These are phyloP conservation scores for Drosophila teissieri DNA, from an alignment of 1,140 invertebrate genomes.

Conservation along the genomic window DNA sequence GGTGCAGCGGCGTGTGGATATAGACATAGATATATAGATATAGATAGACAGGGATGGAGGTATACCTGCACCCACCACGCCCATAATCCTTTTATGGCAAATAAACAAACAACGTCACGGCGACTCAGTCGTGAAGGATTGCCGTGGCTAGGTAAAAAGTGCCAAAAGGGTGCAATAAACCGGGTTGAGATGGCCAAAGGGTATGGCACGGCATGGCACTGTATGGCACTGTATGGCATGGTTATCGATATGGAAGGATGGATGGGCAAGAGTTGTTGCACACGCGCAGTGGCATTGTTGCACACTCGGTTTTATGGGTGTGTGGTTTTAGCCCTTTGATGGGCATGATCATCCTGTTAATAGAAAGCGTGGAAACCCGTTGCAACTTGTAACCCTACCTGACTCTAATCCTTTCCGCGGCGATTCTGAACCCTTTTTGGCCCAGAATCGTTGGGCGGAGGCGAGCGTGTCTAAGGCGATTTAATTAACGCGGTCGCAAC, in stretches of 20 bases:
- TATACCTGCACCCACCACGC: slow-evolving; percentile 70
- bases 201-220: no score
- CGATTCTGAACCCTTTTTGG: slow-evolving; percentile 54
- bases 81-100: slow-evolving; percentile 83
- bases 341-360: slow-evolving; percentile 84
- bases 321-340: slow-evolving; percentile 85
- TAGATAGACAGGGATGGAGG: slow-evolving; percentile 16
- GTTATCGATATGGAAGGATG: neutral
- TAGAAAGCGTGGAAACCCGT: slow-evolving; percentile 65
- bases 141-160: slow-evolving; percentile 14
- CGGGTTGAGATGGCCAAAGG: slow-evolving; percentile 11
- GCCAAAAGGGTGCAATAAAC: slow-evolving; percentile 16
- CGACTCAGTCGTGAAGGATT: slow-evolving; percentile 4
- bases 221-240: neutral
- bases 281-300: slow-evolving; percentile 73
- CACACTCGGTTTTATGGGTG: slow-evolving; percentile 83
- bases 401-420: slow-evolving; percentile 39
- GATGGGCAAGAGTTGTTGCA: slow-evolving; percentile 37
- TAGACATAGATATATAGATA: slow-evolving; percentile 13
- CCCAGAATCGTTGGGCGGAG: slow-evolving; percentile 23
- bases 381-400: slow-evolving; percentile 24
- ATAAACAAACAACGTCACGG: slow-evolving; percentile 78
- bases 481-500: slow-evolving; percentile 82
- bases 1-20: slow-evolving; percentile 43
- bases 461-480: slow-evolving; percentile 80